These are phyloP conservation scores for Steinernema khuongi DNA, from an alignment of 1,140 invertebrate species.

Conservation along the genomic window DNA sequence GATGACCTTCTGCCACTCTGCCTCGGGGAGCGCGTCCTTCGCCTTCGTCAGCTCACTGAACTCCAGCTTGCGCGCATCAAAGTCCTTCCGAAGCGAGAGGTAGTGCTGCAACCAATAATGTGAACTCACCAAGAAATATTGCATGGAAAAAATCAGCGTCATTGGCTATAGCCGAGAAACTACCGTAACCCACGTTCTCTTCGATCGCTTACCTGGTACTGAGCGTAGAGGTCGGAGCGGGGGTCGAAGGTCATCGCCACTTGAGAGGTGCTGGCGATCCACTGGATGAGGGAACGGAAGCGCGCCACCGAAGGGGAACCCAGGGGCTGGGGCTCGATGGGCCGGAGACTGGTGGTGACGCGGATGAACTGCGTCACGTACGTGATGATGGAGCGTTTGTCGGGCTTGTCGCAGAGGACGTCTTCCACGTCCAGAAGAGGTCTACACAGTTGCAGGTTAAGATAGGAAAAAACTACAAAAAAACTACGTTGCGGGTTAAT, in stretches of 20 bases:
- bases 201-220: not conserved
- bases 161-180: no score
- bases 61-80: not conserved
- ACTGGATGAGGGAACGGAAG: not conserved
- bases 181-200: no score
- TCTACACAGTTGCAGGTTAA: no score
- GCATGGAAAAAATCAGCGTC: no score
- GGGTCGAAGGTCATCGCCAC: not conserved
- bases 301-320: not conserved
- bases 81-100: not conserved
- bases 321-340: not conserved
- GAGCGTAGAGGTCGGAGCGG: not conserved
- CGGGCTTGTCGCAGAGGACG: slow-evolving; percentile 90
- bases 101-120: not conserved
- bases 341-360: not conserved
- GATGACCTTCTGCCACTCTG: not conserved
- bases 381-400: slow-evolving; percentile 98
- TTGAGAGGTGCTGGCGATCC: not conserved
- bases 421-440: slow-evolving; percentile 75
- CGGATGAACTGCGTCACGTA: slow-evolving; percentile 97
- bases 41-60: not conserved
- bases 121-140: no score
- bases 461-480: no score
- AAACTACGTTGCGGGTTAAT: no score
- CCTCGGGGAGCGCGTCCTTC: not conserved